Conservation (phyloP, 2,888 invertebrate genomes). For the Pasiphila rectangulata region DNA sequence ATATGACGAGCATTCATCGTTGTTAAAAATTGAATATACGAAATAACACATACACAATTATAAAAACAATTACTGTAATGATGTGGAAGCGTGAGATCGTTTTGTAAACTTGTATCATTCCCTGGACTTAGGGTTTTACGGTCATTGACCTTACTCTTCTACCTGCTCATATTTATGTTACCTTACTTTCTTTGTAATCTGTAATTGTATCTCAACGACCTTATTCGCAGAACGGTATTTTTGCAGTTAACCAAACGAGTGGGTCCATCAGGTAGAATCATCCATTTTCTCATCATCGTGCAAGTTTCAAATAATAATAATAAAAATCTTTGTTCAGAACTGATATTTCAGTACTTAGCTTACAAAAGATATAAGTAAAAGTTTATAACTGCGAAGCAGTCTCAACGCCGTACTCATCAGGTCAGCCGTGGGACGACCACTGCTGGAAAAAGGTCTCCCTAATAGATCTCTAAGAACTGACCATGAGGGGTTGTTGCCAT, state of each 20-base stretch:
- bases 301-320: too few relatives aligned
- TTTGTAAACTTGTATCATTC: constrained; percentile 25
- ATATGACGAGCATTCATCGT: neutral
- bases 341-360: too few relatives aligned
- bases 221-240: constrained; percentile 3
- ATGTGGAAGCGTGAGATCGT: constrained; percentile 31
- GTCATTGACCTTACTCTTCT: constrained; percentile 20
- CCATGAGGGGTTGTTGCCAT: too few relatives aligned
- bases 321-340: too few relatives aligned
- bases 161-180: neutral
- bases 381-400: too few relatives aligned
- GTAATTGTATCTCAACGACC: constrained; percentile 1
- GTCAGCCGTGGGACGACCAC: too few relatives aligned
- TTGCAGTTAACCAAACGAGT: neutral
- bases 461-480: too few relatives aligned
- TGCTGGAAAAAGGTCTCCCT: too few relatives aligned
- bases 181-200: constrained; percentile 7
- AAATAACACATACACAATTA: neutral
- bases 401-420: too few relatives aligned
- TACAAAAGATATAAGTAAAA: too few relatives aligned
- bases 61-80: constrained; percentile 16
- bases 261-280: neutral
- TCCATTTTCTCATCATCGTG: neutral
- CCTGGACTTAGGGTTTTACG: constrained; percentile 24
- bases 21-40: neutral